A percentile compares a stretch with the other conserved stretches of the same genome.
These are phyloP conservation scores for Microchrysa polita DNA, from an alignment of 2,888 invertebrate genomes.

Conservation along the genomic window DNA sequence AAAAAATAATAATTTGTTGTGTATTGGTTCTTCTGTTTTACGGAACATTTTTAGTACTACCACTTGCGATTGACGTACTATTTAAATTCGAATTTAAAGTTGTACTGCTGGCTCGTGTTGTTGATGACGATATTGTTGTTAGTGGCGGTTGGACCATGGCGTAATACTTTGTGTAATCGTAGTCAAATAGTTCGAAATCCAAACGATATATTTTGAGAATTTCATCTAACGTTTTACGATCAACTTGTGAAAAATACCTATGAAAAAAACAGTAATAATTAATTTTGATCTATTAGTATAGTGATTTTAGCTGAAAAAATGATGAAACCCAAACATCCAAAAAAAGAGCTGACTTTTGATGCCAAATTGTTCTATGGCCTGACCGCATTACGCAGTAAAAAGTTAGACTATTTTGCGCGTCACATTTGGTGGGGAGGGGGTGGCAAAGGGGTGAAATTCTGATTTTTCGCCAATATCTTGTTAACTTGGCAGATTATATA, in stretches of 20 bases:
- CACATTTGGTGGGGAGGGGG: no score
- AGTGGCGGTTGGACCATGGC: conserved; percentile 64
- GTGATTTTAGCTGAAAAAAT: no score
- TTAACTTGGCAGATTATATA: neutral
- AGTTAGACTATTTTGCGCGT: no score
- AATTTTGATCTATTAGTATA: neutral
- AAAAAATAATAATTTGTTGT: neutral
- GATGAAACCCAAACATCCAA: no score
- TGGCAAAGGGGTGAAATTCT: no score
- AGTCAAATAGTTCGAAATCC: conserved; percentile 77
- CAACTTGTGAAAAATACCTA: conserved; percentile 69
- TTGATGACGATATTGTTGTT: conserved; percentile 10
- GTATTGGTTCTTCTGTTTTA: neutral
- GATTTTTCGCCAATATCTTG: no score
- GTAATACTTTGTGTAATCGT: conserved; percentile 69
- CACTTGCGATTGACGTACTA: conserved; percentile 19
- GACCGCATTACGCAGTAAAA: no score
- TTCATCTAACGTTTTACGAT: conserved; percentile 67
- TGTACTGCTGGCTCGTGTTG: conserved; percentile 4
- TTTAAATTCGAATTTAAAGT: conserved; percentile 22
- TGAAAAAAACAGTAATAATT: conserved; percentile 17
- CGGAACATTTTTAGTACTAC: conserved; percentile 28
- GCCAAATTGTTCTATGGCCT: no score
- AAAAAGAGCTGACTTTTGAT: no score
- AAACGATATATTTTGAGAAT: conserved; percentile 72